Base-by-base conservation (phyloP, 2,113 vertebrate species). In the Nipponia nippon region DNA sequence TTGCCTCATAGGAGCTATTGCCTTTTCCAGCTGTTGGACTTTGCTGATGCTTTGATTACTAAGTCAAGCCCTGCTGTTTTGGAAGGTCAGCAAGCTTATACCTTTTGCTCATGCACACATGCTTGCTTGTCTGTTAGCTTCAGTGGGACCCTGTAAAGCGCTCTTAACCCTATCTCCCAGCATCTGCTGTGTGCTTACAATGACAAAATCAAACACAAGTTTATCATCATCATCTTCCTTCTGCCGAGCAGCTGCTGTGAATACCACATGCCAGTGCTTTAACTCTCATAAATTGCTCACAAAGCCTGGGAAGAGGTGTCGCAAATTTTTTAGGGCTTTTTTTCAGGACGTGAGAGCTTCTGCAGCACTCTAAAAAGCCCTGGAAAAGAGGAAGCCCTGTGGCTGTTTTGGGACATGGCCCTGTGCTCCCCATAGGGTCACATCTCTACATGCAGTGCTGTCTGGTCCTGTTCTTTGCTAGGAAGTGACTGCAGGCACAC, bases 201-300 rank as follows among this genome's bases (percentile, higher is more conserved):
- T 1, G 12, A 52, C 47, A 71, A 71, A 87, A 84, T 56, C 77
- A 82, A 87, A 79, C 65, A 23, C 4, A 2, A 44, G 11, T 66
- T 79, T 13, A n/a, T 86, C 72, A 53, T 69, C 75, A 26, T 83
- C 52, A 7, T 34, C 83, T 62, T 62, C 83, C 86, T 70, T 83
- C 71, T 90, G 91, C 88, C 16, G 53, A 94, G 92, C 95, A 90
- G 78, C 92, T 91, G 90, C 87, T 93, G 76, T 32, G 70, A 75
- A 21, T 52, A 27, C 66, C 83, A 76, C 36, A 5, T 69, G 66
- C 78, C 79, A n/a, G 71, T 10, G 91, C 87, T 91, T 26, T 8
- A 21, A 8, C 87, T 81, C 69, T 56, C 42, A 2, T 44, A 49
- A 50, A 15, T 34, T 16, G 58, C 55, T 90, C 63, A 13, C 63